These are phyloP conservation scores for Paragorgia papillata DNA, from an alignment of 92 coral and sea anemone species.

Conservation along the genomic window DNA sequence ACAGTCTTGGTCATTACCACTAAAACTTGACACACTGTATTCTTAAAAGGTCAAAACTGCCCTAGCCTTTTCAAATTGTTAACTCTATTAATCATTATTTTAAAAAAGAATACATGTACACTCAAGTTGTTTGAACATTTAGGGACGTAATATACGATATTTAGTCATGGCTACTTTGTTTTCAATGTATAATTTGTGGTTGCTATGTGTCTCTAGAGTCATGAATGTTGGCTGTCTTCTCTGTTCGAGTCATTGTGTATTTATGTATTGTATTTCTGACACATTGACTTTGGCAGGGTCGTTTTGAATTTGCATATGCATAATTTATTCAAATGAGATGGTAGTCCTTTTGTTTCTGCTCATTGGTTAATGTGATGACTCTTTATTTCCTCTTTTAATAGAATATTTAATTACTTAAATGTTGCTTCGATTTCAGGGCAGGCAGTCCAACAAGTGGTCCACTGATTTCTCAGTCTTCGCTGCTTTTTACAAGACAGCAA, in stretches of 20 bases:
- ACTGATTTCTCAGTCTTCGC: not conserved
- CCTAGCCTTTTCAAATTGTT: no score
- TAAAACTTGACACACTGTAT: no score
- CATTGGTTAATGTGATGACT: slow-evolving; percentile 12
- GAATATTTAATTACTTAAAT: slow-evolving; percentile 38
- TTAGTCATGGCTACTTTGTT: not conserved
- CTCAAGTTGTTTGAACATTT: not conserved
- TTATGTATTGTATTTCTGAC: not conserved
- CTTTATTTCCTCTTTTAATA: slow-evolving; percentile 1
- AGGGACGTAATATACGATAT: no score
- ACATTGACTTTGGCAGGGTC: not conserved
- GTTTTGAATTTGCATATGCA: slow-evolving; percentile 7
- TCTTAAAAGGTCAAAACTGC: no score
- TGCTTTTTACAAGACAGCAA: not conserved
- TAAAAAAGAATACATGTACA: not conserved
- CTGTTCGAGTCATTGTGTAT: not conserved
- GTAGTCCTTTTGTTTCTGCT: not conserved
- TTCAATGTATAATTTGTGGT: not conserved
- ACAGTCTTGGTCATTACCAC: no score
- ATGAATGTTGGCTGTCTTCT: not conserved
- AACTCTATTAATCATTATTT: no score
- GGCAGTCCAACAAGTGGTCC: slow-evolving; percentile 2
- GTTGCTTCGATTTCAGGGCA: slow-evolving; percentile 25
- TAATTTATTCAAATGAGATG: slow-evolving; percentile 20
- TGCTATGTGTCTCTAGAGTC: not conserved